Evolutionary conservation across 2,797 vertebrate species (phyloP).

Genomic region (Zonotrichia albicollis): DNA sequence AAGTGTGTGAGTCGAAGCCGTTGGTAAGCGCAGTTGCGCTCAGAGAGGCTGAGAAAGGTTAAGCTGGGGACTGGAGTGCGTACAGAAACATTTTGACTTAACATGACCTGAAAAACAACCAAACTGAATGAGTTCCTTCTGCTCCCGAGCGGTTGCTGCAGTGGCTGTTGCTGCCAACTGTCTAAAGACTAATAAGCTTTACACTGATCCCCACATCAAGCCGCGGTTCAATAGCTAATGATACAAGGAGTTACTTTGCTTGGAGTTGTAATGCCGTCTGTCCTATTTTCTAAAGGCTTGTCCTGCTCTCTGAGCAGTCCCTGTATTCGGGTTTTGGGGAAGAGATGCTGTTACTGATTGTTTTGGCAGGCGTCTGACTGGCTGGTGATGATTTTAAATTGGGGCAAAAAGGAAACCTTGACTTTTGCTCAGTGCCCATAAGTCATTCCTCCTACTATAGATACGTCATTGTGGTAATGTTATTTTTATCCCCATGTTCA

Average conservation of each 20-base stretch:
- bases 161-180: slow-evolving; percentile 48
- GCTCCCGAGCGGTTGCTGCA: slow-evolving; percentile 26
- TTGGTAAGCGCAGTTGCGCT: neutral
- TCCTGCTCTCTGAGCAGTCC: neutral
- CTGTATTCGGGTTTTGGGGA: neutral
- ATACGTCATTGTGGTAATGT: slow-evolving; percentile 38
- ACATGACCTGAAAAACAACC: slow-evolving; percentile 58
- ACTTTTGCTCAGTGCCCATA: slow-evolving; percentile 28
- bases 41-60: neutral
- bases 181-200: slow-evolving; percentile 65
- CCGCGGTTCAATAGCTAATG: slow-evolving; percentile 41
- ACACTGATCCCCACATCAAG: slow-evolving; percentile 47
- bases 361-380: slow-evolving; percentile 34
- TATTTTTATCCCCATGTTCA: slow-evolving; percentile 10
- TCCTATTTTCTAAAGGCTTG: slow-evolving; percentile 41
- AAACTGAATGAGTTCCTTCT: slow-evolving; percentile 61
- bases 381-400: slow-evolving; percentile 1
- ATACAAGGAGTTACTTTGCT: slow-evolving; percentile 63
- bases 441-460: slow-evolving; percentile 30
- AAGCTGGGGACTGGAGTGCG: neutral
- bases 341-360: neutral
- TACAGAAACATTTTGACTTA: slow-evolving; percentile 51
- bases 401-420: slow-evolving; percentile 42
- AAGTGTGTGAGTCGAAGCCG: neutral
- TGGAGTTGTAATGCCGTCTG: slow-evolving; percentile 67